phyloP scores from a whole-genome alignment of 2,113 vertebrate species.

The Aegotheles bennettii region DNA sequence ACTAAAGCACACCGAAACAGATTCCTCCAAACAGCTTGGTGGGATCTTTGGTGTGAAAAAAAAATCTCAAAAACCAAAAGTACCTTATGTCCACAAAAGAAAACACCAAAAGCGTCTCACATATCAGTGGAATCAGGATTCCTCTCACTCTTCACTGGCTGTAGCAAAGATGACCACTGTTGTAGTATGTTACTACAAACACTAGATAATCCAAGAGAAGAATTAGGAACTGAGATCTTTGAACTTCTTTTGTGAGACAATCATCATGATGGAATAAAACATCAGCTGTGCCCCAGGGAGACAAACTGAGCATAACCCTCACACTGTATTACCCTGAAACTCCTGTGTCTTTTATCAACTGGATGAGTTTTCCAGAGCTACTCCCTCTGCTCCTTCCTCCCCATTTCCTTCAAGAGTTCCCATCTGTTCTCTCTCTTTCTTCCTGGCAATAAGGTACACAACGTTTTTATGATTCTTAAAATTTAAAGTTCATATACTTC shows the following conservation, averaged over 20 bases:
- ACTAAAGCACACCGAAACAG: background rate
- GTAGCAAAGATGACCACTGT: background rate
- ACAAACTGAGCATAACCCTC: fast-evolving
- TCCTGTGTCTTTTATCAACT: background rate
- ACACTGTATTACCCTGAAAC: fast-evolving
- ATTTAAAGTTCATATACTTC: background rate
- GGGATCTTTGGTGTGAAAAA: background rate
- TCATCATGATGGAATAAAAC: background rate
- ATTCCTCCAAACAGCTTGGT: background rate
- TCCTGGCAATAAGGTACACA: background rate
- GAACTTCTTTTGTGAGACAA: background rate
- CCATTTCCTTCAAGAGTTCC: background rate
- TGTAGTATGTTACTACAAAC: background rate
- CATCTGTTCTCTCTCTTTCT: background rate
- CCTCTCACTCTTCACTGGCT: background rate
- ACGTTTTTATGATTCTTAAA: background rate
- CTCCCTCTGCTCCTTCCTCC: background rate
- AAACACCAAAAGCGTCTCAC: background rate
- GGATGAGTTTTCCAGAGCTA: background rate
- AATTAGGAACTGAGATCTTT: background rate
- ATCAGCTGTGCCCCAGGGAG: background rate
- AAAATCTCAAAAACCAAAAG: background rate
- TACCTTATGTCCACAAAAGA: background rate
- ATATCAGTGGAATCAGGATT: background rate
- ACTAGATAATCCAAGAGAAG: background rate